phyloP scores from a whole-genome alignment of 2,113 vertebrate genomes.

The Chaetorhynchus papuensis region DNA sequence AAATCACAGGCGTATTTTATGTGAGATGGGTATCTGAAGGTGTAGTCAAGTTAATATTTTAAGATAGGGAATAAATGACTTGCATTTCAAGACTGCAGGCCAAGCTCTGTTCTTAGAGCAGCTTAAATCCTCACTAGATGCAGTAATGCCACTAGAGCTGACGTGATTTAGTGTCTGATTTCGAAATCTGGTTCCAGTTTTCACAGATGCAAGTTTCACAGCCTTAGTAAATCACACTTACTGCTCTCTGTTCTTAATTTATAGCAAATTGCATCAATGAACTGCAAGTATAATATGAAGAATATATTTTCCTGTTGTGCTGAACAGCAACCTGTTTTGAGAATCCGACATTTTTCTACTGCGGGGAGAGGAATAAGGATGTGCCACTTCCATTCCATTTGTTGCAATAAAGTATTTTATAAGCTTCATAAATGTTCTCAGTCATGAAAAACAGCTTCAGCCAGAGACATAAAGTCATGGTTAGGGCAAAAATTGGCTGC shows the following conservation, averaged over 20 bases:
- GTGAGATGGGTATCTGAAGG: not conserved
- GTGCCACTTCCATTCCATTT: not conserved
- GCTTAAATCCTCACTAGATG: not conserved
- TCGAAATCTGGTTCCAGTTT: not conserved
- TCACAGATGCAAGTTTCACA: not conserved
- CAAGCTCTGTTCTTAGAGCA: not conserved
- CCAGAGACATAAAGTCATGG: not conserved
- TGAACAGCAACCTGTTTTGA: not conserved
- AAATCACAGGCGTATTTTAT: not conserved
- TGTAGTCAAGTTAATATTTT: not conserved
- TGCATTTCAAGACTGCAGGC: not conserved
- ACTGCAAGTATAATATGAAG: not conserved
- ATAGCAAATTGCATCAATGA: not conserved
- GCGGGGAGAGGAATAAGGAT: not conserved
- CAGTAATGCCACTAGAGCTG: not conserved
- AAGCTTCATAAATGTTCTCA: not conserved
- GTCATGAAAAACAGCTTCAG: not conserved
- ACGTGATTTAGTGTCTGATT: not conserved
- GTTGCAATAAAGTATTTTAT: not conserved
- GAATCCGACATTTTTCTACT: not conserved
- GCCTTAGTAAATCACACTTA: not conserved
- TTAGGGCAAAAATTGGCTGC: not conserved
- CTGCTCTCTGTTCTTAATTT: not conserved
- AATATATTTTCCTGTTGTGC: not conserved
- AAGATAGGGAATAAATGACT: not conserved